Evolutionary conservation across 2,888 invertebrate species (phyloP).

Genomic region (Cheilosia vernalis): DNA sequence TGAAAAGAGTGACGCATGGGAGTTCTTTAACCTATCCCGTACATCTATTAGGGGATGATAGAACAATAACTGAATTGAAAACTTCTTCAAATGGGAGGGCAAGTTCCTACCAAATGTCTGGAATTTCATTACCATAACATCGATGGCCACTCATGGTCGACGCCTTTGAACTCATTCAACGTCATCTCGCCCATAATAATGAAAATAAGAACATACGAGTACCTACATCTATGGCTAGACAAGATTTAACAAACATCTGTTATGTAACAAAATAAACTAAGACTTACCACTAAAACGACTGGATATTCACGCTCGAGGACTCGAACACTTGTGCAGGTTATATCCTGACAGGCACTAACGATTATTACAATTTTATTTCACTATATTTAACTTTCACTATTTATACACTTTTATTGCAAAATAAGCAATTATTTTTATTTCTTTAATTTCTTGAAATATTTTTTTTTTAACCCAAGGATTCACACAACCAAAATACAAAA

Average conservation of each 20-base stretch:
- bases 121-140: slow-evolving; percentile 23
- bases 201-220: not conserved
- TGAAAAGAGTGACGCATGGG: slow-evolving; percentile 15
- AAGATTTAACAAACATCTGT: slow-evolving; percentile 18
- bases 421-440: not conserved
- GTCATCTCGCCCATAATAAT: not conserved
- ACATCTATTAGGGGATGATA: slow-evolving; percentile 1
- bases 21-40: slow-evolving; percentile 31
- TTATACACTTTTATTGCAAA: slow-evolving; percentile 8
- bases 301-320: slow-evolving; percentile 26
- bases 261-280: slow-evolving; percentile 17
- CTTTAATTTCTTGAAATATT: not conserved
- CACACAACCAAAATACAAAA: slow-evolving; percentile 24
- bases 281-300: slow-evolving; percentile 48
- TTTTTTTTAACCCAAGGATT: slow-evolving; percentile 16
- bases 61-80: not conserved
- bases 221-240: not conserved
- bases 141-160: slow-evolving; percentile 15
- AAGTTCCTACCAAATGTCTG: not conserved
- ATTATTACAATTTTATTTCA: slow-evolving; percentile 6
- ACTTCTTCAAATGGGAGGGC: not conserved
- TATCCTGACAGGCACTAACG: slow-evolving; percentile 31
- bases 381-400: slow-evolving; percentile 28
- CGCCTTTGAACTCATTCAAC: not conserved
- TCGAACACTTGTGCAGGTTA: slow-evolving; percentile 17